These are phyloP conservation scores for Drosophila serrata DNA, from an alignment of 1,140 invertebrate genomes.

Conservation along the genomic window DNA sequence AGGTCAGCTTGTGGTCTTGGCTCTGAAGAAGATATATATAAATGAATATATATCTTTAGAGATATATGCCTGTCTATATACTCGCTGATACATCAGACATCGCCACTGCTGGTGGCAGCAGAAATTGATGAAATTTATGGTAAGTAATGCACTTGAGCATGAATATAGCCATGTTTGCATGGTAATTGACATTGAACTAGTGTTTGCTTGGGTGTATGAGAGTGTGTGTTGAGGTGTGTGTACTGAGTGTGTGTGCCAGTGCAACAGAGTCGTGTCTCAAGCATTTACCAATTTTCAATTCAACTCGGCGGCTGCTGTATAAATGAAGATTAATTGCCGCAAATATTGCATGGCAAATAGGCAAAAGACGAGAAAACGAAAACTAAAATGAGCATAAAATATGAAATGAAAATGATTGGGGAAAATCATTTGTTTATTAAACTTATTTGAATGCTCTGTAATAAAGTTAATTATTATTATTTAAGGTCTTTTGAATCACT, in stretches of 20 bases:
- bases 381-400: constrained; percentile 38
- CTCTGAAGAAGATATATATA: constrained; percentile 11
- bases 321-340: constrained; percentile 60
- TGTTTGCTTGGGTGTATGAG: constrained; percentile 3
- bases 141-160: constrained; percentile 64
- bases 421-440: constrained; percentile 4
- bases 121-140: constrained; percentile 56
- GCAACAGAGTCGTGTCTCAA: constrained; percentile 49
- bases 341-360: constrained; percentile 59
- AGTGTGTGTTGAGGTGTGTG: neutral
- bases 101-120: neutral
- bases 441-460: constrained; percentile 14
- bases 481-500: neutral
- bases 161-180: constrained; percentile 56
- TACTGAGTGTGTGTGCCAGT: neutral
- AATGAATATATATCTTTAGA: neutral
- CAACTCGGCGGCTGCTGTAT: constrained; percentile 29
- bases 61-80: neutral
- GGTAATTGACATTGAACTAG: constrained; percentile 77
- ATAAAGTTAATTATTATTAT: neutral
- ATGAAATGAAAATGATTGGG: constrained; percentile 27
- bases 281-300: constrained; percentile 43
- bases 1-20: constrained; percentile 52
- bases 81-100: neutral
- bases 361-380: constrained; percentile 16